Evolutionary conservation across 2,797 vertebrate species (phyloP).

Genomic region (Poeciliopsis turneri): DNA sequence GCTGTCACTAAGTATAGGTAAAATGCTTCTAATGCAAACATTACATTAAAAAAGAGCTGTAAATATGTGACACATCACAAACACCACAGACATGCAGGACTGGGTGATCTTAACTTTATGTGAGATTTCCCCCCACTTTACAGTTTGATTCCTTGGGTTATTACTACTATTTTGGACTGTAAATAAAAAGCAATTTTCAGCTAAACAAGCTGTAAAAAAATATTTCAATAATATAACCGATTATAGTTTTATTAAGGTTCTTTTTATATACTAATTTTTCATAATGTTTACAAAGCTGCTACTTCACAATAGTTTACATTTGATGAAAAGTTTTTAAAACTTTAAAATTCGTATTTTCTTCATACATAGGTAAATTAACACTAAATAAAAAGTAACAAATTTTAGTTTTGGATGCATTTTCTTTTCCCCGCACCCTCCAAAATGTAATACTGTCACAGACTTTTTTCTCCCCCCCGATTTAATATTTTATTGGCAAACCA

Average conservation of each 20-base stretch:
- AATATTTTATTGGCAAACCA: conserved; percentile 14
- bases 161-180: conserved; percentile 22
- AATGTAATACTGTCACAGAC: conserved; percentile 4
- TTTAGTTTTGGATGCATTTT: neutral
- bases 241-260: neutral
- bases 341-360: neutral
- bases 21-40: conserved; percentile 47
- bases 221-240: neutral
- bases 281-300: neutral
- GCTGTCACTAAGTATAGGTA: conserved; percentile 35
- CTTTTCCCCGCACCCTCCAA: conserved; percentile 1
- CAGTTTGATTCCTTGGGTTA: conserved; percentile 54
- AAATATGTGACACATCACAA: conserved; percentile 59
- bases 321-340: neutral
- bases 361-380: neutral
- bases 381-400: neutral
- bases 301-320: neutral
- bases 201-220: neutral
- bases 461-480: conserved; percentile 17
- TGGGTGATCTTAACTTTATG: conserved; percentile 50
- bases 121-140: conserved; percentile 34
- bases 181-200: neutral
- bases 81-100: conserved; percentile 29
- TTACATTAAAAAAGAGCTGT: conserved; percentile 32
- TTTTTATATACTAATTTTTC: neutral